These are phyloP conservation scores for Perognathus longimembris DNA, from an alignment of 2,113 vertebrate species.

Conservation along the genomic window DNA sequence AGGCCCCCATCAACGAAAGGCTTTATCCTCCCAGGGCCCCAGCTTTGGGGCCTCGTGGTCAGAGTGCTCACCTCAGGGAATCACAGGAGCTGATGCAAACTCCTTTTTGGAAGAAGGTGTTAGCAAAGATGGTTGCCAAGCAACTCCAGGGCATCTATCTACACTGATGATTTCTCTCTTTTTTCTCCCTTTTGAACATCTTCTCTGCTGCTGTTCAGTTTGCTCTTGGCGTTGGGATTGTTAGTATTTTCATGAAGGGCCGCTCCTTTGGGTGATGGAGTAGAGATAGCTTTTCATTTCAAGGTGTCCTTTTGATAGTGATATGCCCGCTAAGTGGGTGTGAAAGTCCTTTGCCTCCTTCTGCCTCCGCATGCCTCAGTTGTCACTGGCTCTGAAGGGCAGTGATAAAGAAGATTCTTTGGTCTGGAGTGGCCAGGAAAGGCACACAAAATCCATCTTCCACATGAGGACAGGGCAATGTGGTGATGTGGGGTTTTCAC, in stretches of 20 bases:
- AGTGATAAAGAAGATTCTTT: conserved; percentile 36
- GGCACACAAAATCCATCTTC: not conserved
- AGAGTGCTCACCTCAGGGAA: conserved; percentile 67
- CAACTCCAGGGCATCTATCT: conserved; percentile 81
- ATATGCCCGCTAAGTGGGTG: conserved; percentile 70
- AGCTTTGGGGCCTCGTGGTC: conserved; percentile 52
- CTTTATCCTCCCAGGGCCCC: conserved; percentile 34
- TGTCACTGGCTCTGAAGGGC: conserved; percentile 51
- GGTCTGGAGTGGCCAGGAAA: conserved; percentile 1
- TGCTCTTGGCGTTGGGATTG: conserved; percentile 50
- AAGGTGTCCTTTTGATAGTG: conserved; percentile 58
- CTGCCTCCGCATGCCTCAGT: conserved; percentile 36
- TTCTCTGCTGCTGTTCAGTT: conserved; percentile 62
- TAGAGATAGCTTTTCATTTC: conserved; percentile 47
- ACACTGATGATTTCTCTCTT: conserved; percentile 64
- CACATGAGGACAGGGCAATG: not conserved
- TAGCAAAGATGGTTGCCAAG: conserved; percentile 82
- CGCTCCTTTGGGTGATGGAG: conserved; percentile 5
- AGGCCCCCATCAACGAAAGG: not conserved
- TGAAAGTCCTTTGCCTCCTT: conserved; percentile 73
- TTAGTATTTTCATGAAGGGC: conserved; percentile 63
- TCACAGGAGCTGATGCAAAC: conserved; percentile 70
- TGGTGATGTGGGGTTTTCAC: not conserved
- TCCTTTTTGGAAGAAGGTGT: conserved; percentile 82
- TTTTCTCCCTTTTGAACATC: conserved; percentile 63